phyloP scores from a whole-genome alignment of 2,113 vertebrate genomes.

The Rafetus swinhoei region DNA sequence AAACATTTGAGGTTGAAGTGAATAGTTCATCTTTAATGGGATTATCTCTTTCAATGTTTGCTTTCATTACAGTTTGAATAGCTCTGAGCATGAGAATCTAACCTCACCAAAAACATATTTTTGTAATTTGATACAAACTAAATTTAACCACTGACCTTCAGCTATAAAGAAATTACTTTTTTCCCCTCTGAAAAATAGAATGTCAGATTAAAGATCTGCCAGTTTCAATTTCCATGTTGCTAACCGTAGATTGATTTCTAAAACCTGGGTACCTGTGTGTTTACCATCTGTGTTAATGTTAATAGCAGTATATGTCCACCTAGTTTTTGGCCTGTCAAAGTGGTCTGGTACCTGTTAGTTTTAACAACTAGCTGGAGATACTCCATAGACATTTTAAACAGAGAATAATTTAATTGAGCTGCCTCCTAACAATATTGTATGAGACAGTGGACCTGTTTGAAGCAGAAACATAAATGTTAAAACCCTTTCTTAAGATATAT shows the following conservation, averaged over 20 bases:
- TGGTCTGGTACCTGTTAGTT: constrained; percentile 19
- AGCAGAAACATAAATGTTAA: constrained; percentile 3
- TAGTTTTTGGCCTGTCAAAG: not conserved
- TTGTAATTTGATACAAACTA: constrained; percentile 85
- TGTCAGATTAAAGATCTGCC: constrained; percentile 75
- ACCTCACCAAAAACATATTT: constrained; percentile 82
- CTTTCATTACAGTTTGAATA: constrained; percentile 81
- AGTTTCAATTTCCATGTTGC: constrained; percentile 78
- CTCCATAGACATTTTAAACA: not conserved
- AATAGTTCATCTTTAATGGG: constrained; percentile 85
- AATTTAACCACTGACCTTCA: constrained; percentile 83
- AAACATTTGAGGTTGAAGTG: constrained; percentile 79
- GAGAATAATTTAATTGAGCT: not conserved
- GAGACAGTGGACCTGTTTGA: not conserved
- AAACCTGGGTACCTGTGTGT: constrained; percentile 29
- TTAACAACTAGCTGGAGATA: not conserved
- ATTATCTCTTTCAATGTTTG: constrained; percentile 83
- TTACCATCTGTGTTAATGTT: constrained; percentile 22
- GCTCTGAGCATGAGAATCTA: constrained; percentile 83
- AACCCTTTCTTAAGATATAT: not conserved
- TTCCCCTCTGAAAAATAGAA: constrained; percentile 62
- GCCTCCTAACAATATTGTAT: not conserved
- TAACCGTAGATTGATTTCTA: constrained; percentile 71
- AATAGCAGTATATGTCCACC: not conserved
- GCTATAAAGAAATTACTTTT: constrained; percentile 81